These are phyloP conservation scores for Euthynnus affinis DNA, from an alignment of 2,797 vertebrate species.

Conservation along the genomic window DNA sequence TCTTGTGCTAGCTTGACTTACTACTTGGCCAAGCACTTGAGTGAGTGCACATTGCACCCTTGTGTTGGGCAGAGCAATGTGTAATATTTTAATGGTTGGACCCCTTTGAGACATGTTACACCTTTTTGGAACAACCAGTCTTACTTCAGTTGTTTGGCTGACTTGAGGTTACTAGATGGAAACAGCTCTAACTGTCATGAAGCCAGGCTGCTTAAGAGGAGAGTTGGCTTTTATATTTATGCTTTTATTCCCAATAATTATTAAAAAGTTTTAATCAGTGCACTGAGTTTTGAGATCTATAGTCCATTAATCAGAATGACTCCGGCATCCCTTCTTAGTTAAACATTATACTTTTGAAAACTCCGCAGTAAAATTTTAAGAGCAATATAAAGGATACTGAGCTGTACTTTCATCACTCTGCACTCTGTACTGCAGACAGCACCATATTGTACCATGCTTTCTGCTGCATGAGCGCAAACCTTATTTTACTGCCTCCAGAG, in stretches of 20 bases:
- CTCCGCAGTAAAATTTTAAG: not conserved
- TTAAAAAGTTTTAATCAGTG: not conserved
- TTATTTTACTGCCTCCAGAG: slow-evolving; percentile 7
- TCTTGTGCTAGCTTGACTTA: not conserved
- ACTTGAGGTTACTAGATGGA: not conserved
- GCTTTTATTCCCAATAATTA: not conserved
- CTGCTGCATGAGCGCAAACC: not conserved
- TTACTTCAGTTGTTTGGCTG: not conserved
- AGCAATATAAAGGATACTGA: no score
- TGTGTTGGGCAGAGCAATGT: not conserved
- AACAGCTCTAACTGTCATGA: no score
- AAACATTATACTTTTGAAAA: not conserved
- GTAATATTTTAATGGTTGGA: not conserved
- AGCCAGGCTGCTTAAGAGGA: no score
- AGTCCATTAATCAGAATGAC: not conserved
- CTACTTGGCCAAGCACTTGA: no score
- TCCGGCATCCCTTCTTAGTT: not conserved
- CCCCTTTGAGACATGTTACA: not conserved
- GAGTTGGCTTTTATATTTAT: not conserved
- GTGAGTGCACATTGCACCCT: not conserved
- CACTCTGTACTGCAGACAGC: not conserved
- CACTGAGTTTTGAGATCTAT: not conserved
- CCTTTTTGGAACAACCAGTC: not conserved
- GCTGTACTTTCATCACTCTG: no score
- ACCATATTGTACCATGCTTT: not conserved